Percentiles rank a stretch among this genome's conserved stretches.
Conservation (phyloP, 92 coral and sea anemone species). For the Palythoa caribaeorum region DNA sequence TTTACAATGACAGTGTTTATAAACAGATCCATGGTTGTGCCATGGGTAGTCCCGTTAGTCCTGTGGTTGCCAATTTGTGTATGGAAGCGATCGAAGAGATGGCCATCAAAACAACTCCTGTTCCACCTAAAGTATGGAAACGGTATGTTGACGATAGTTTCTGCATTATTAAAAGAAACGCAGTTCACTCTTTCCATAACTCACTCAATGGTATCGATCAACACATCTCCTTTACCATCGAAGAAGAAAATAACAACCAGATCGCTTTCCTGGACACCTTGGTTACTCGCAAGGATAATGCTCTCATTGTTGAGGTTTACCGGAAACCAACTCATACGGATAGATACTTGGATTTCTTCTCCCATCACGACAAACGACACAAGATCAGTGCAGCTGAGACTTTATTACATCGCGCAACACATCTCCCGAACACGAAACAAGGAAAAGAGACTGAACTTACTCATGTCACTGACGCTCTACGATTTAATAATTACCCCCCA, state of each 20-base stretch:
- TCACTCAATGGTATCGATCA: constrained; percentile 29
- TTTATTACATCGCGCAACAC: constrained; percentile 12
- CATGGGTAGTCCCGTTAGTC: constrained; percentile 59
- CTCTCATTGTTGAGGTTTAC: constrained; percentile 34
- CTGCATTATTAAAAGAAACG: constrained; percentile 11
- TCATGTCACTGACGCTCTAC: constrained; percentile 2
- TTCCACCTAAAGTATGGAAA: constrained; percentile 53
- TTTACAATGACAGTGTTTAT: constrained; percentile 36
- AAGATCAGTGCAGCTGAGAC: constrained; percentile 14
- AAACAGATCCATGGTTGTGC: constrained; percentile 61
- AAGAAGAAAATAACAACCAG: constrained; percentile 31
- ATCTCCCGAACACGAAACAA: constrained; percentile 5
- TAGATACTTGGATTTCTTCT: constrained; percentile 44
- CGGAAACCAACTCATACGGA: not conserved
- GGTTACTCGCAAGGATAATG: constrained; percentile 27
- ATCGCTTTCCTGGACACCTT: constrained; percentile 59
- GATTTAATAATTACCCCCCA: constrained; percentile 1
- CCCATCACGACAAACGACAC: constrained; percentile 30
- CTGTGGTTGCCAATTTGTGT: constrained; percentile 56
- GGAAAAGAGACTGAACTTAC: not conserved
- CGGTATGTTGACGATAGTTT: constrained; percentile 49
- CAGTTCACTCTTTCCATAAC: constrained; percentile 35
- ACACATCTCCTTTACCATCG: constrained; percentile 45
- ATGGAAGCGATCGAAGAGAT: constrained; percentile 60
- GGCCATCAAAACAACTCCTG: constrained; percentile 29